Base-by-base conservation (phyloP, 2,888 invertebrate genomes). In the Ypsolopha sequella region DNA sequence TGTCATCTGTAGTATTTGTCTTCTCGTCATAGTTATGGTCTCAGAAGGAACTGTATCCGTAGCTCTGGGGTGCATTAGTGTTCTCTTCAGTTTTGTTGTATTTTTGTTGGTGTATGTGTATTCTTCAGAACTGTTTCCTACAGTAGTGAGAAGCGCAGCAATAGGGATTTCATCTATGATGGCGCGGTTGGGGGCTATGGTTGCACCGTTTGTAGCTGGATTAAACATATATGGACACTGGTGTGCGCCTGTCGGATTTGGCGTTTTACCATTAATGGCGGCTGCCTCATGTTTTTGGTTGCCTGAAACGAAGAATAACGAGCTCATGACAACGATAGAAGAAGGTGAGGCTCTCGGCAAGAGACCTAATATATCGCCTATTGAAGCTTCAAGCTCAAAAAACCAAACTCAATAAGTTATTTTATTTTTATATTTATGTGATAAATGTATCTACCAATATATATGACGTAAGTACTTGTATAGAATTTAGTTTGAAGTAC, bases 61-160 rank as follows among this genome's bases (percentile, higher is more conserved):
- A 1, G 66, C 82, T 33, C 77, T 93, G 47, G 90, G 91, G 36
- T 88, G 90, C 53, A 62, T 90, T 48, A 92, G 91, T 1, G 91
- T 93, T 59, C 89, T 93, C 53, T 92, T 93, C 6, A 89, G 92
- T 60, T 90, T 92, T 0, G 87, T 92, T 1, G 89, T 90, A 2
- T 95, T 94, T 65, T 91, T 93, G 0, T 90, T 91, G 8, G 91
- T 91, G 9, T 95, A 94, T 68, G 87, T 94, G 9, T 94, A 91
- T 70, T 90, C 91, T 1, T 92, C 92, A 0, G 95, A 95, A 72
- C 69, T 93, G 33, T 94, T 93, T 64, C 94, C 95, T 0, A 95
- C 95, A 0, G 91, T 93, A 4, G 90, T 94, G 1, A 82, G 95
- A n/a, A 94, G 93, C 63, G 89, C 91, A 49, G 94, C 93, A 0